Conservation (phyloP, 2,113 vertebrate genomes). For the Platichthys flesus region DNA sequence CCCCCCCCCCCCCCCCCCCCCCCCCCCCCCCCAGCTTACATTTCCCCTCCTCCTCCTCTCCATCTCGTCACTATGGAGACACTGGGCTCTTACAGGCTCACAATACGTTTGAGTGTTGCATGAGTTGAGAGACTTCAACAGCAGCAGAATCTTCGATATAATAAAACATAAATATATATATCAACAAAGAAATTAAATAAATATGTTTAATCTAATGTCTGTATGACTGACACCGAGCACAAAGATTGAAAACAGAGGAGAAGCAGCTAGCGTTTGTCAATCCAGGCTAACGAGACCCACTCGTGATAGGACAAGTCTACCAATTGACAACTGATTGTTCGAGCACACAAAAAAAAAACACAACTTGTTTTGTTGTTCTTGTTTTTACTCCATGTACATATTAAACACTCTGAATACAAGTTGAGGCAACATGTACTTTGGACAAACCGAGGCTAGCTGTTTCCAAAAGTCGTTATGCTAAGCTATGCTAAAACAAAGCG, state of each 20-base stretch:
- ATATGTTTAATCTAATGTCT: not conserved
- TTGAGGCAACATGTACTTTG: too few species aligned
- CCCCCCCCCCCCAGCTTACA: conserved; percentile 55
- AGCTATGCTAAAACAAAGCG: too few species aligned
- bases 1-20: conserved; percentile 55
- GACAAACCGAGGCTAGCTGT: too few species aligned
- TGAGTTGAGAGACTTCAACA: conserved; percentile 28
- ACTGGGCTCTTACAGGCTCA: conserved; percentile 63
- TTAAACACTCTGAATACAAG: too few species aligned
- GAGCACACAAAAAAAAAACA: not conserved
- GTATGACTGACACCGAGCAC: not conserved
- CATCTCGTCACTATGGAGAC: conserved; percentile 84
- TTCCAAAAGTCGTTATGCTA: too few species aligned
- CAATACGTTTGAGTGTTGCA: conserved; percentile 39
- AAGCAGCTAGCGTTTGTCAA: too few species aligned
- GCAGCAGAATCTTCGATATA: too few species aligned
- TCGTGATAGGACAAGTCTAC: not conserved
- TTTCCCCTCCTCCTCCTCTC: conserved; percentile 55
- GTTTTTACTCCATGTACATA: too few species aligned
- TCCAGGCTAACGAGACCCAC: not conserved
- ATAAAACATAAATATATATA: not conserved
- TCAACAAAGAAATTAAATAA: too few species aligned
- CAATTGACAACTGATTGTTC: not conserved
- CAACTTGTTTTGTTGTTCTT: too few species aligned
- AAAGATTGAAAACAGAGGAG: not conserved